These are phyloP conservation scores for Nymphalis c-album DNA, from an alignment of 2,888 invertebrate genomes.

Conservation along the genomic window DNA sequence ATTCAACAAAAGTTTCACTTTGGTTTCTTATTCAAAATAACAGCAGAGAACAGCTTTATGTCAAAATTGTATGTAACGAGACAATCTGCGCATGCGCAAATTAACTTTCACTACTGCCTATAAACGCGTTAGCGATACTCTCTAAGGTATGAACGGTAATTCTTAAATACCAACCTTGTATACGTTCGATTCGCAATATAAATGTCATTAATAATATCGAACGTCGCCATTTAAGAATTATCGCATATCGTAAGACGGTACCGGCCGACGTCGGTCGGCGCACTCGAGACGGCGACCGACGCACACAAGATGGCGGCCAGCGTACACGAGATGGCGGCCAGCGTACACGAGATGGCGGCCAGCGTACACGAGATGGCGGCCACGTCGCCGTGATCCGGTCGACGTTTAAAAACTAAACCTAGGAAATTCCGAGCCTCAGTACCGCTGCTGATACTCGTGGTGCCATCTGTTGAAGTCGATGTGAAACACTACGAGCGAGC, in stretches of 20 bases:
- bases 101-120: slow-evolving; percentile 28
- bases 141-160: slow-evolving; percentile 20
- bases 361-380: neutral
- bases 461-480: slow-evolving; percentile 99
- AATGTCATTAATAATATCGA: slow-evolving; percentile 1
- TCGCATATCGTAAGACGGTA: slow-evolving; percentile 24
- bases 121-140: slow-evolving; percentile 27
- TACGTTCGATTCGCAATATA: neutral
- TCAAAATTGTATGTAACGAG: slow-evolving; percentile 17
- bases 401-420: slow-evolving; percentile 30
- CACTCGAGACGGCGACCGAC: neutral
- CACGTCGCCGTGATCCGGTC: neutral
- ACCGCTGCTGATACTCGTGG: slow-evolving; percentile 97
- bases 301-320: neutral
- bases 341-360: neutral
- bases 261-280: slow-evolving; percentile 7
- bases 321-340: neutral
- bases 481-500: slow-evolving; percentile 99
- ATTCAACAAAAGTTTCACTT: neutral
- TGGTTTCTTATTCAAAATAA: neutral
- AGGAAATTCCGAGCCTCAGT: slow-evolving; percentile 77
- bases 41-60: slow-evolving; percentile 28
- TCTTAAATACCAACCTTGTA: slow-evolving; percentile 23
- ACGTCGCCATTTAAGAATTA: slow-evolving; percentile 26
- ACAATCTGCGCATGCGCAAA: slow-evolving; percentile 20